Percentiles rank a stretch among this genome's conserved stretches.
phyloP scores from a whole-genome alignment of 2,797 vertebrate genomes.

The Arnoldichthys spilopterus region DNA sequence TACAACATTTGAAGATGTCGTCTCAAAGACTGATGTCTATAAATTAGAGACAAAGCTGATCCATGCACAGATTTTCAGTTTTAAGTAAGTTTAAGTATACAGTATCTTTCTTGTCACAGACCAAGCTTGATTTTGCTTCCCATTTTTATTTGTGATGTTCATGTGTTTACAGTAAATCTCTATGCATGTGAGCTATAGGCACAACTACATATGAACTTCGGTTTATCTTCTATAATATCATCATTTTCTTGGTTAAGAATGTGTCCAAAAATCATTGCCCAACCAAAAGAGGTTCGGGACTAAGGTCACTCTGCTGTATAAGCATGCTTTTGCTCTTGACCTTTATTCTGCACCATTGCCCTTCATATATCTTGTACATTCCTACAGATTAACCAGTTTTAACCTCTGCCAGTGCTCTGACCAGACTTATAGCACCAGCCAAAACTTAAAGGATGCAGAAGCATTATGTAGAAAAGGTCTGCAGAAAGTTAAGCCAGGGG shows the following conservation, averaged over 20 bases:
- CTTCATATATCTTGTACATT: background rate
- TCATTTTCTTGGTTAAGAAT: no score
- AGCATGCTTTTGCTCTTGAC: background rate
- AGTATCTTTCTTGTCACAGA: constrained; percentile 30
- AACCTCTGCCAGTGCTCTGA: constrained; percentile 35
- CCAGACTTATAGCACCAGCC: constrained; percentile 42
- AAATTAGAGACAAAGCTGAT: constrained; percentile 53
- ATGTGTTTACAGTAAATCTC: constrained; percentile 12
- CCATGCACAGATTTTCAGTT: constrained; percentile 37
- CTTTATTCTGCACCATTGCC: background rate
- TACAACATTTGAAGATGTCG: constrained; percentile 49
- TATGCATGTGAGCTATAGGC: background rate
- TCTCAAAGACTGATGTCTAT: constrained; percentile 46
- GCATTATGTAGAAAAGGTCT: constrained; percentile 64
- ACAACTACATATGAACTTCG: no score
- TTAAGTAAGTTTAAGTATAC: constrained; percentile 47
- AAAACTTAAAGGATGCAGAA: constrained; percentile 54
- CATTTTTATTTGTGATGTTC: constrained; percentile 41
- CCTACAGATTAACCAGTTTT: background rate
- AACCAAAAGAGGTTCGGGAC: background rate
- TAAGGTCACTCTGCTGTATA: background rate
- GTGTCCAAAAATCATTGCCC: background rate
- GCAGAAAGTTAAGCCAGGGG: constrained; percentile 55
- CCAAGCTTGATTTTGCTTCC: constrained; percentile 53
- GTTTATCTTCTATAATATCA: no score